Percentiles rank a stretch among this genome's conserved stretches.
phyloP scores from a whole-genome alignment of 2,113 vertebrate genomes.

The Neogobius melanostomus region DNA sequence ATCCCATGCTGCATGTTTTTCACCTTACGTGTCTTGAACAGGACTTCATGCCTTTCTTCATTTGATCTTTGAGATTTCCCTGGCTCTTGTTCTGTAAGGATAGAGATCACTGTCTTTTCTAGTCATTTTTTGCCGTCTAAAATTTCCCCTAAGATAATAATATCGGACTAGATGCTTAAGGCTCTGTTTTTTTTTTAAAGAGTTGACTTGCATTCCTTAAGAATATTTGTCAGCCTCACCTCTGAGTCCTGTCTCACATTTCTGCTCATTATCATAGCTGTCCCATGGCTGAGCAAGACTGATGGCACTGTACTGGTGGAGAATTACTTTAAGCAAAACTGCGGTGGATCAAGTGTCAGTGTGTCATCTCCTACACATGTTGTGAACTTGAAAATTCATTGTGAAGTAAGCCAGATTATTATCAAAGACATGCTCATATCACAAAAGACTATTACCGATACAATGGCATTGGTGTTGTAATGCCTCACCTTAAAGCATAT shows the following conservation, averaged over 20 bases:
- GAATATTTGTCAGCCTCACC: slow-evolving; percentile 61
- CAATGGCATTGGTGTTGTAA: slow-evolving; percentile 47
- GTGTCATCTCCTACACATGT: slow-evolving; percentile 41
- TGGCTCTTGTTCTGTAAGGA: neutral
- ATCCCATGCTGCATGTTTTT: slow-evolving; percentile 21
- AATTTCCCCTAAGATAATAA: slow-evolving; percentile 11
- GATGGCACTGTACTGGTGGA: slow-evolving; percentile 54
- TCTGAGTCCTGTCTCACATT: slow-evolving; percentile 66
- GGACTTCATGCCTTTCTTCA: too few relatives aligned
- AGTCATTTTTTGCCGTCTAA: slow-evolving; percentile 26
- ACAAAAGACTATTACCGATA: slow-evolving; percentile 41
- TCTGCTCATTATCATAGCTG: slow-evolving; percentile 59
- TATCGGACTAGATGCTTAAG: slow-evolving; percentile 40
- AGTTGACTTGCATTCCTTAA: slow-evolving; percentile 48
- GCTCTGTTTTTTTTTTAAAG: slow-evolving; percentile 68
- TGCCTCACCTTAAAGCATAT: slow-evolving; percentile 33
- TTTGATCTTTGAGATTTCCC: neutral
- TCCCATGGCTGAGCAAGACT: slow-evolving; percentile 47
- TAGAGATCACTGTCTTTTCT: neutral
- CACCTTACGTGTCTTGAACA: neutral
- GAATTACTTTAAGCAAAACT: slow-evolving; percentile 29
- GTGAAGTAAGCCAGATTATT: slow-evolving; percentile 44
- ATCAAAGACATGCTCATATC: slow-evolving; percentile 52
- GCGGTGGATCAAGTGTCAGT: slow-evolving; percentile 53
- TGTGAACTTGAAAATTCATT: slow-evolving; percentile 43